Evolutionary conservation across 2,888 invertebrate genomes (phyloP), one percentile per base, ranked within the genome.

Genomic region (Cryptus armator): DNA sequence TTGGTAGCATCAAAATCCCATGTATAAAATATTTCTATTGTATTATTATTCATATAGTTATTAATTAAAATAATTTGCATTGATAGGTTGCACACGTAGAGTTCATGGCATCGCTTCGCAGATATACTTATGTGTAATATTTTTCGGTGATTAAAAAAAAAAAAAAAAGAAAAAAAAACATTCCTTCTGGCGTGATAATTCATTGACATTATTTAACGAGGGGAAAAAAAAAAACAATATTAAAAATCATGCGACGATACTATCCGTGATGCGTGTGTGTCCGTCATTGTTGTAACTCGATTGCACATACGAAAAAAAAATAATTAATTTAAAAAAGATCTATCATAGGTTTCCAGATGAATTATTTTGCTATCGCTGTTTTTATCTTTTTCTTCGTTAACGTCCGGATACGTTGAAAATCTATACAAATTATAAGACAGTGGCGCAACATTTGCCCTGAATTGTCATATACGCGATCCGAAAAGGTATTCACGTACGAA

Each of bases 21-120:
- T 72, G 84, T 86, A 86, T 81, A 86, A 83, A 86, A 83, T 84
- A 77, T 78, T 19, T 19, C 46, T 81, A 85, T 79, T 46, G 24
- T 79, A 83, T 70, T 81, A 70, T 75, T 79, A 83, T 82, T 68
- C 43, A 19, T 78, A 79, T 79, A 66, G 48, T 81, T 72, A 90
- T 89, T 83, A 7, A 89, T 89, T 91, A 90, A 89, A 91, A 90
- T 89, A 91, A 89, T 90, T 93, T 93, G 93, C 93, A 93, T 93
- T 93, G 93, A 93, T 93, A 93, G 91, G 93, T 93, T 93, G 93
- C 92, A 89, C 90, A 90, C 90, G 90, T 89, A 68, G 53, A 51
- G n/a, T 81, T 86, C 72, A 92, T 92, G 91, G 91, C 91, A 91
- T 91, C 89, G 84, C 86, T 89, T 88, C 87, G 75, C 82, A 59